Conservation (phyloP, 2,113 vertebrate species). For the Laticauda colubrina region DNA sequence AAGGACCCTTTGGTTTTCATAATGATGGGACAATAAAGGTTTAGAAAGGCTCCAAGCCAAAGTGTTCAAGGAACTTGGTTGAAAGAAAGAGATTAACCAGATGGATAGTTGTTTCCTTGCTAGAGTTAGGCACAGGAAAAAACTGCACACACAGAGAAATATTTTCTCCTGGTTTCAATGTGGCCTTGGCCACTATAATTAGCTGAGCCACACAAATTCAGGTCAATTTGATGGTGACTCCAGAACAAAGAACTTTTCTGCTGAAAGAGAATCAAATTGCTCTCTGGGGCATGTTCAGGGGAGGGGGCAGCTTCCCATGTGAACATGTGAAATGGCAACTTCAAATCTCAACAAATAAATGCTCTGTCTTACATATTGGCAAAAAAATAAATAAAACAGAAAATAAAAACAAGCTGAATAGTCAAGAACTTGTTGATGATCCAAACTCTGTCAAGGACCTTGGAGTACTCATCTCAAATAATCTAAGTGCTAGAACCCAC, state of each 20-base stretch:
- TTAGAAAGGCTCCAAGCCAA: background rate
- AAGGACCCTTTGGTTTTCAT: slow-evolving; percentile 1
- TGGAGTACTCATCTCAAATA: no score
- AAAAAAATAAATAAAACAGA: no score
- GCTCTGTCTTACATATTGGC: no score
- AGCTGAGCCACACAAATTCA: background rate
- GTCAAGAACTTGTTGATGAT: no score
- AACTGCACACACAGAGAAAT: background rate
- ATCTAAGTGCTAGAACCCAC: no score
- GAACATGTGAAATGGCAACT: no score
- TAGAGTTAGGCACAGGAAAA: background rate
- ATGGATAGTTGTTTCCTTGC: background rate
- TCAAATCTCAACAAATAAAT: no score
- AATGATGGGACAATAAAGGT: background rate
- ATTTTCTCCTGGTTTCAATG: background rate
- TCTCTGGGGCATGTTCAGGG: background rate
- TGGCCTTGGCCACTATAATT: slow-evolving; percentile 2
- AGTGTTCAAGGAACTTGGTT: background rate
- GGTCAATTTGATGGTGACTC: background rate
- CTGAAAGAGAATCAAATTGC: background rate
- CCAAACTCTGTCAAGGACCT: no score
- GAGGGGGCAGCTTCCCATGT: background rate
- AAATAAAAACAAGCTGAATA: no score
- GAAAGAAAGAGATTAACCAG: slow-evolving; percentile 1
- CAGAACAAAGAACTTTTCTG: background rate